These are phyloP conservation scores for Chirona hameri DNA, from an alignment of 2,888 invertebrate species.

Conservation along the genomic window DNA sequence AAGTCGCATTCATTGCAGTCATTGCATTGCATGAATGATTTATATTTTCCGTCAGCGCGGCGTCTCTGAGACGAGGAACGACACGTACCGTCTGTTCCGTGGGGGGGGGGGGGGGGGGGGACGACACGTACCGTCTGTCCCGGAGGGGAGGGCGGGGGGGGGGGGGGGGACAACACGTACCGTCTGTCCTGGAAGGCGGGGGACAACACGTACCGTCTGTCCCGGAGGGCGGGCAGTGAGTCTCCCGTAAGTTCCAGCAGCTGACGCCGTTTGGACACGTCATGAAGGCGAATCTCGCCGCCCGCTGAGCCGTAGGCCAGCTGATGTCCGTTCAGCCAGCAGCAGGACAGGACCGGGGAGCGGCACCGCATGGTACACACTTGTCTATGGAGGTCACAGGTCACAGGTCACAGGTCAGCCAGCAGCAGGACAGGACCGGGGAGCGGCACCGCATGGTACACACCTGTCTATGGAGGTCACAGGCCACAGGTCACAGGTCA, in stretches of 20 bases:
- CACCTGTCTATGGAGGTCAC: too few relatives aligned
- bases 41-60: too few relatives aligned
- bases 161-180: neutral
- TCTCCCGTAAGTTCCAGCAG: constrained; percentile 55
- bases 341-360: neutral
- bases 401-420: too few relatives aligned
- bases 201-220: constrained; percentile 42
- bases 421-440: too few relatives aligned
- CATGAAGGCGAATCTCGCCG: constrained; percentile 56
- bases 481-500: too few relatives aligned
- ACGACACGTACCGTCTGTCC: neutral
- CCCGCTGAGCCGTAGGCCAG: constrained; percentile 56
- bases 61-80: too few relatives aligned
- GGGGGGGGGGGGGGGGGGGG: neutral
- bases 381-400: neutral
- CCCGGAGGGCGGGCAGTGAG: constrained; percentile 39
- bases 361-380: neutral
- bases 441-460: neutral
- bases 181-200: neutral
- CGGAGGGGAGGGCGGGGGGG: neutral
- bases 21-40: too few relatives aligned
- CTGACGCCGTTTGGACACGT: constrained; percentile 57
- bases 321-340: constrained; percentile 43
- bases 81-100: neutral
- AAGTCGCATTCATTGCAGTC: too few relatives aligned